Evolutionary conservation across 2,888 invertebrate genomes (phyloP), one percentile per base, ranked within the genome.

Genomic region (Muscina levida): DNA sequence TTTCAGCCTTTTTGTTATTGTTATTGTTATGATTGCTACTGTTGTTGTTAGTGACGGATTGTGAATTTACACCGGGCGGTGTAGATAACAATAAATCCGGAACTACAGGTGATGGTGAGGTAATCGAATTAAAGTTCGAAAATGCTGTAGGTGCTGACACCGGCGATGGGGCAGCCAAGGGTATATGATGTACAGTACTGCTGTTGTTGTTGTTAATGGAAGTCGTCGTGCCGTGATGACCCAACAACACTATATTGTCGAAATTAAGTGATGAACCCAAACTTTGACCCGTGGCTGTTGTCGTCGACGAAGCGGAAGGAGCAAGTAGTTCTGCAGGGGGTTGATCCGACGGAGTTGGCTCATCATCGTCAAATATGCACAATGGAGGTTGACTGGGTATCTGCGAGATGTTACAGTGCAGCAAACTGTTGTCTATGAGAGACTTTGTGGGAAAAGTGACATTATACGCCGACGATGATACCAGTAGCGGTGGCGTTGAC

Each of bases 331-430:
- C 84, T 2, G 83, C 82, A 13, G 85, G 79, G 6, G 85, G 85
- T 59, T 85, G 81, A 57, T 89, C 89, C 67, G 87, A 85, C 62
- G 89, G 87, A 72, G 88, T 86, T 65, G 90, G 87, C 66, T 85
- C 85, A 67, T 89, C 89, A 87, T 90, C 90, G 84, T 90, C 90
- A 83, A 90, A 90, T 84, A 90, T 89, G 80, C 89, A 90, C 71
- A 87, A 87, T 72, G 90, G 90, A 81, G 90, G 90, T 84, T 90
- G 90, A 84, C 87, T 88, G 76, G 89, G 89, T 84, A 89, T 88
- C 84, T 90, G 89, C 82, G 89, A 88, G 83, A 90, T 89, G 77
- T 89, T 86, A 71, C 85, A 88, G 84, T 89, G 89, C 79, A 89
- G 84, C 83, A 89, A 85, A 79, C 89, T 89, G 72, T 88, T 86